Evolutionary conservation across 1,140 invertebrate genomes (phyloP), one percentile per base, ranked within the genome.

Genomic region (Drosophila nigromelanica): DNA sequence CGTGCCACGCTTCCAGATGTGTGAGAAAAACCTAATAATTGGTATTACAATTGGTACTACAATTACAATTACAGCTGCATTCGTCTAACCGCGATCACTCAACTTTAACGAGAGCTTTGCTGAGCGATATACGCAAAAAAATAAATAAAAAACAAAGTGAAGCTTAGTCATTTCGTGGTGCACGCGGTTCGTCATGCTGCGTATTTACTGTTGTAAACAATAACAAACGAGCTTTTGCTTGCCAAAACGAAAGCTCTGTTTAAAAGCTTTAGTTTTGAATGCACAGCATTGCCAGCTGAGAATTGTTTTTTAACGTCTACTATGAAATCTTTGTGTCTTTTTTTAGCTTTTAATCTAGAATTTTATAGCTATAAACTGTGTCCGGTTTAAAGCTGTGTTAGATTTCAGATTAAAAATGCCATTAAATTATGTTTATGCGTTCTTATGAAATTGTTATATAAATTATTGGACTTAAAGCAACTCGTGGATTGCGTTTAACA

Each of bases 11-110:
- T 73, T 27, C 27, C 10, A 27, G 35, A 18, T 59, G 59, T 72
- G 73, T 66, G 61, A 60, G 54, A 71, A 71, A 74, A 70, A 70
- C 45, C 11, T 59, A 60, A 72, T 72, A 64, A 55, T 71, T 70
- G 24, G 10, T 40, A 54, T 64, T 64, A 54, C 45, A 50, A 61
- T 56, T 24, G 21, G 21, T 3, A 24, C 3, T 52, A 8, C 42
- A 62, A 33, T 27, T 42, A 5, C 24, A 54, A 51, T 58, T 58
- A 72, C 24, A 69, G 55, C 15, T 50, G 54, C 52, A 64, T 39
- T 63, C 18, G 47, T 51, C 43, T 54, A 54, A 62, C n/a, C 30
- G 58, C 52, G 52, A 42, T 60, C 71, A 69, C 45, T 68, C 56
- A 73, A 73, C 63, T 73, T 56, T 48, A 55, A 54, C 48, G 62